A percentile compares a stretch with the other conserved stretches of the same genome.
phyloP scores from a whole-genome alignment of 2,797 vertebrate genomes.

The Eupleurogrammus muticus region DNA sequence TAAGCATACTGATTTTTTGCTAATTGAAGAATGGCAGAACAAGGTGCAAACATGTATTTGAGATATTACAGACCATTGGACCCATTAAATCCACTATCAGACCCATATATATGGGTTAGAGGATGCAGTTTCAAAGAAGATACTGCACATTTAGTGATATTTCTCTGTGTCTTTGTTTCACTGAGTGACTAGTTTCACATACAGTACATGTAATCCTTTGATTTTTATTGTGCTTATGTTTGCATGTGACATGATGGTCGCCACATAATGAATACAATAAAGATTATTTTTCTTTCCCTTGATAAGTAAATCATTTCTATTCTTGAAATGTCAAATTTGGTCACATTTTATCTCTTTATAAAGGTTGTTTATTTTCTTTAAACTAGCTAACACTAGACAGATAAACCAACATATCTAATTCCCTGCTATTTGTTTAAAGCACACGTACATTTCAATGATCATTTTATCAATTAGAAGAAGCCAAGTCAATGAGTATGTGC shows the following conservation, averaged over 20 bases:
- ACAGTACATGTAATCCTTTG: neutral
- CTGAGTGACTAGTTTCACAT: neutral
- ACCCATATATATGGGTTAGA: too few species aligned
- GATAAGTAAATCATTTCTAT: neutral
- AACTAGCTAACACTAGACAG: neutral
- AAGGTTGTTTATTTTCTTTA: neutral
- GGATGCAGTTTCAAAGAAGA: too few species aligned
- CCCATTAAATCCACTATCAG: too few species aligned
- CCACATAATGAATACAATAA: neutral
- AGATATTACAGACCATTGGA: too few species aligned
- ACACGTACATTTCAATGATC: neutral
- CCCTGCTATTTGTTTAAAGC: neutral
- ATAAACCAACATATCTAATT: neutral
- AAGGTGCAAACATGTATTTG: too few species aligned
- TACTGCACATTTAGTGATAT: neutral
- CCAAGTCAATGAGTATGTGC: neutral
- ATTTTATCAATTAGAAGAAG: neutral
- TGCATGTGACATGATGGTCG: neutral
- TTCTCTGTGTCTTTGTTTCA: neutral
- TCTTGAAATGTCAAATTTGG: neutral
- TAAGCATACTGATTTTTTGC: too few species aligned
- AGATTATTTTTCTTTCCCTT: neutral
- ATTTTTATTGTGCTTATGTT: neutral
- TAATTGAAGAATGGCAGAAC: too few species aligned
- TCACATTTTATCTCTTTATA: neutral